Evolutionary conservation across 2,888 invertebrate species (phyloP).

Genomic region (Drosophila eohydei): DNA sequence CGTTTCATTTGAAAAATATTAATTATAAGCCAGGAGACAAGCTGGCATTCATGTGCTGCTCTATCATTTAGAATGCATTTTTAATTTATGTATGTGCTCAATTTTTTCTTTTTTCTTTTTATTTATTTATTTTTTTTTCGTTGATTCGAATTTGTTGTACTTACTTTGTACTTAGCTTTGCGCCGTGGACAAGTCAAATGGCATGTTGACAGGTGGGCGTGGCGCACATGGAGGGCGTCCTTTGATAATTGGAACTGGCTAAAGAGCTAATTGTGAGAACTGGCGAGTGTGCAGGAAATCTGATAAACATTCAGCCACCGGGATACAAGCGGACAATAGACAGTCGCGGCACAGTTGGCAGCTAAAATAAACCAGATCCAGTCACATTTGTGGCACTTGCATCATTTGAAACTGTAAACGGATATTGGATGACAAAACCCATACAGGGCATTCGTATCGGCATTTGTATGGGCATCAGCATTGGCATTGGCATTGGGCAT

Average conservation of each 20-base stretch:
- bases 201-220: slow-evolving; percentile 73
- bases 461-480: neutral
- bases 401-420: slow-evolving; percentile 60
- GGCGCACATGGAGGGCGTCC: slow-evolving; percentile 26
- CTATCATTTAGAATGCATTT: slow-evolving; percentile 40
- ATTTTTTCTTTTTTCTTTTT: neutral
- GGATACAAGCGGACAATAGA: neutral
- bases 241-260: slow-evolving; percentile 40
- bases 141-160: slow-evolving; percentile 17
- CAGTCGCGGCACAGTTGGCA: neutral
- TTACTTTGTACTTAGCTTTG: slow-evolving; percentile 24
- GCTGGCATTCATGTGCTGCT: slow-evolving; percentile 9
- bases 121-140: slow-evolving; percentile 7
- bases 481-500: slow-evolving; percentile 2
- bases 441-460: slow-evolving; percentile 4
- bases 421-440: slow-evolving; percentile 55
- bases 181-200: slow-evolving; percentile 55
- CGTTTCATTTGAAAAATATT: slow-evolving; percentile 71
- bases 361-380: slow-evolving; percentile 4
- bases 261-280: slow-evolving; percentile 72
- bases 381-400: slow-evolving; percentile 50
- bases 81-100: slow-evolving; percentile 26
- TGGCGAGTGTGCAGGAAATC: slow-evolving; percentile 58
- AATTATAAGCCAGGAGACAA: slow-evolving; percentile 60
- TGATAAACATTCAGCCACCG: slow-evolving; percentile 45